A percentile compares a stretch with the other conserved stretches of the same genome.
Conservation (phyloP, 2,113 vertebrate species). For the Oostethus manadensis region DNA sequence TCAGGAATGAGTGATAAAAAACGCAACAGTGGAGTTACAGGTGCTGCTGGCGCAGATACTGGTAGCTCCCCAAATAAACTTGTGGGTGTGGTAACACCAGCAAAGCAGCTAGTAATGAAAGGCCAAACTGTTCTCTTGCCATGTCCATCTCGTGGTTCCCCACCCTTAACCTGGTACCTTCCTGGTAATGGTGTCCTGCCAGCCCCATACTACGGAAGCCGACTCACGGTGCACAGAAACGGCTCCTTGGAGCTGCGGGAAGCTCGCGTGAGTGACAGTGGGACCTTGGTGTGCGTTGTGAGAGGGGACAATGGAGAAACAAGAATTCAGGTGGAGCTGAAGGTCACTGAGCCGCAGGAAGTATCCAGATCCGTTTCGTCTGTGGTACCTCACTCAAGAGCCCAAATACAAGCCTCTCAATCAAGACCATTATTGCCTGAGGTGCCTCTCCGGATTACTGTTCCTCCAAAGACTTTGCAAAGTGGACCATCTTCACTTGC, state of each 20-base stretch:
- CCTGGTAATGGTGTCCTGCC: constrained; percentile 84
- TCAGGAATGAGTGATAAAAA: constrained; percentile 11
- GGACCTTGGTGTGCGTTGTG: constrained; percentile 79
- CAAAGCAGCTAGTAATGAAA: constrained; percentile 62
- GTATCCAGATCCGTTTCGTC: constrained; percentile 49
- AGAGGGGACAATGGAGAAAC: constrained; percentile 81
- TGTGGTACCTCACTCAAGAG: constrained; percentile 4
- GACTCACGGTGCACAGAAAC: constrained; percentile 83
- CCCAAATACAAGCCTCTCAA: constrained; percentile 8
- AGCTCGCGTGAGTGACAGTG: constrained; percentile 70
- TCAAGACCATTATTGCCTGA: constrained; percentile 30
- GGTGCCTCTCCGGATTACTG: constrained; percentile 49
- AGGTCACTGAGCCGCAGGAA: constrained; percentile 61
- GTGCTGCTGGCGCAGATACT: background rate
- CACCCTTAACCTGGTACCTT: constrained; percentile 82
- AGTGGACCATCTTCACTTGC: constrained; percentile 1
- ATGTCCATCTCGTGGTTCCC: constrained; percentile 79
- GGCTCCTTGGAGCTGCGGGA: constrained; percentile 82
- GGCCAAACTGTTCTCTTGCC: constrained; percentile 78
- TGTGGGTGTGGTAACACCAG: constrained; percentile 45
- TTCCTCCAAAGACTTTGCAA: constrained; percentile 16
- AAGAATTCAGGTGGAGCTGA: constrained; percentile 74
- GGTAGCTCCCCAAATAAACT: constrained; percentile 20
- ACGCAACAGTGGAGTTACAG: constrained; percentile 11
- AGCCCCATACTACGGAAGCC: constrained; percentile 82